Percentiles rank a stretch among this genome's conserved stretches.
Evolutionary conservation across 30 jellyfish, hydroid and myxozoan genomes (phyloP).

Genomic region (Morbakka virulenta): DNA sequence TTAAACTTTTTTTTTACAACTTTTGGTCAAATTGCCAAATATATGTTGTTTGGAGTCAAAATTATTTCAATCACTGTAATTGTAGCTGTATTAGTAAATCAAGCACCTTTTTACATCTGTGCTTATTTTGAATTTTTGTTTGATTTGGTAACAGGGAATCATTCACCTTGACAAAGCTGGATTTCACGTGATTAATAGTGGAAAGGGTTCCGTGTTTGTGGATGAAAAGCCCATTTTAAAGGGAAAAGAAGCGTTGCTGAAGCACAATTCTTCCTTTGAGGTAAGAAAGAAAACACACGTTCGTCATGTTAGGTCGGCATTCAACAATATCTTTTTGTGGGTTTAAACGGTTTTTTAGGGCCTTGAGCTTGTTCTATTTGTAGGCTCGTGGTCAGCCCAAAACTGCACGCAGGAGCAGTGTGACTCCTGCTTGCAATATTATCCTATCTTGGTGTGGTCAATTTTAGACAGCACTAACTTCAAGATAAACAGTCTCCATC

Average conservation of each 20-base stretch:
- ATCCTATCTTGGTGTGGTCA: not conserved
- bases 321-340: not conserved
- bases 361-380: too few species aligned
- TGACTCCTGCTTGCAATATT: not conserved
- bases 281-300: conserved; percentile 8
- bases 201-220: conserved; percentile 82
- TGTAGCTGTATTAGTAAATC: too few species aligned
- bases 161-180: conserved; percentile 18
- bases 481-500: too few species aligned
- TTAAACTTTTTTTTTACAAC: not conserved
- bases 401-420: too few species aligned
- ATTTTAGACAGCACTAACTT: not conserved
- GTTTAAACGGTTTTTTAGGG: too few species aligned
- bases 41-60: not conserved
- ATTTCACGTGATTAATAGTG: conserved; percentile 53
- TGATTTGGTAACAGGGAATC: too few species aligned
- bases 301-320: not conserved
- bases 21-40: not conserved
- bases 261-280: conserved; percentile 58
- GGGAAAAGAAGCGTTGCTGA: conserved; percentile 55
- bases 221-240: conserved; percentile 69
- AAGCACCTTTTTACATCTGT: too few species aligned
- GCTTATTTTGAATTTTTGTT: too few species aligned
- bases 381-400: too few species aligned
- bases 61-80: too few species aligned